phyloP scores from a whole-genome alignment of 2,797 vertebrate genomes.

The Sebastes iracundus region DNA sequence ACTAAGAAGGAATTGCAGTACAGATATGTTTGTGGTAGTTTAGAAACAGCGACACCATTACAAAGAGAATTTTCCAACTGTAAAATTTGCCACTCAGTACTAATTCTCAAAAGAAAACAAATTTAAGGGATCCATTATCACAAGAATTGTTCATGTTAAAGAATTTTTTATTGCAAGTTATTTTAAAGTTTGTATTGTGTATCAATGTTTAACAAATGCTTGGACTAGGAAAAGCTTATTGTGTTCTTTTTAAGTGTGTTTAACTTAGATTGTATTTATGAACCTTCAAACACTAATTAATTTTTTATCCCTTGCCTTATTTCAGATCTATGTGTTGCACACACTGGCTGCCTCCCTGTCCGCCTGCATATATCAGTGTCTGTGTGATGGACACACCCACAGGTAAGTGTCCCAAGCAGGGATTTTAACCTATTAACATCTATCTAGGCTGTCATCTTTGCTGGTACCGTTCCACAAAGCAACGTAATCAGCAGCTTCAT shows the following conservation, averaged over 20 bases:
- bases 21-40: not conserved
- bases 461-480: not conserved
- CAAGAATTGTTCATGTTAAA: not conserved
- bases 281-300: not conserved
- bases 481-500: not conserved
- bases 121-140: not conserved
- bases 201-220: not conserved
- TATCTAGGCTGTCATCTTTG: not conserved
- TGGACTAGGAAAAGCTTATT: not conserved
- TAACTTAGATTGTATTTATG: not conserved
- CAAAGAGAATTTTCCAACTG: not conserved
- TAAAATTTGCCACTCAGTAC: not conserved
- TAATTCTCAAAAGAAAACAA: not conserved
- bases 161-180: too few relatives aligned
- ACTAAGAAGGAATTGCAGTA: not conserved
- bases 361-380: conserved; percentile 97
- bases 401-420: conserved; percentile 81
- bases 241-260: not conserved
- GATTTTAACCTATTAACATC: not conserved
- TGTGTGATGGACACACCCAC: conserved; percentile 93
- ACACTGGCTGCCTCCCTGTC: conserved; percentile 96
- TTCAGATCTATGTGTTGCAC: conserved; percentile 95
- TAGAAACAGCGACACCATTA: not conserved
- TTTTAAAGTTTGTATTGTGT: not conserved
- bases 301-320: not conserved